phyloP scores from a whole-genome alignment of 2,113 vertebrate species.

The Epinephelus cyanopodus region DNA sequence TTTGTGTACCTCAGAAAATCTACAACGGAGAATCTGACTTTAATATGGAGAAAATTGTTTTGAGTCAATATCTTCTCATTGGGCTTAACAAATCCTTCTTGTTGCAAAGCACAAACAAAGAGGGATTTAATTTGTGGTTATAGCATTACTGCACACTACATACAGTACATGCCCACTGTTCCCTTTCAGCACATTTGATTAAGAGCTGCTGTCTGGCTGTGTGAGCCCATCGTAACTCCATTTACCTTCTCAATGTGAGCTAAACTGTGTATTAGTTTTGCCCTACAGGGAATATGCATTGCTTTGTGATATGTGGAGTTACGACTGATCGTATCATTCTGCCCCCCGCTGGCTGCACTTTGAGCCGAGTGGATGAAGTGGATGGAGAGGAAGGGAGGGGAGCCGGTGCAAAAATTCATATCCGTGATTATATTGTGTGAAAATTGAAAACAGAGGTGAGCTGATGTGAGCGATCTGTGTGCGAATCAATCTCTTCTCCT shows the following conservation, averaged over 20 bases:
- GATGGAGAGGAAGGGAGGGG: no score
- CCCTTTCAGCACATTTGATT: constrained; percentile 42
- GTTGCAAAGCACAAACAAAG: constrained; percentile 1
- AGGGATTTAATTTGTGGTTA: constrained; percentile 40
- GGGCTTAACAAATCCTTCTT: constrained; percentile 4
- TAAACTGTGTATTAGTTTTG: constrained; percentile 28
- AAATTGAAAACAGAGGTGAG: constrained; percentile 53
- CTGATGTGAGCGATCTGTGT: neutral
- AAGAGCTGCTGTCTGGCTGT: constrained; percentile 20
- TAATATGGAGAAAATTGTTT: neutral
- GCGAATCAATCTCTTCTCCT: constrained; percentile 29
- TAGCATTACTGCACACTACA: neutral
- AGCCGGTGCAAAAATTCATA: constrained; percentile 18
- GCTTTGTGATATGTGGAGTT: constrained; percentile 22
- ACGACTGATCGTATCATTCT: neutral
- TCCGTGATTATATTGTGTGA: constrained; percentile 30
- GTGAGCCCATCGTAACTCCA: constrained; percentile 1
- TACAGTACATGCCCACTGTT: constrained; percentile 3
- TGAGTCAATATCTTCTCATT: constrained; percentile 27
- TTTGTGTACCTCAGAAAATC: no score
- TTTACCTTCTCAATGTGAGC: constrained; percentile 22
- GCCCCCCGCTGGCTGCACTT: constrained; percentile 12
- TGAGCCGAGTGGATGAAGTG: neutral
- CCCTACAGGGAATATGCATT: constrained; percentile 21
- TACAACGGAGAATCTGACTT: neutral